phyloP scores from a whole-genome alignment of 2,888 invertebrate genomes.

The Hydraecia micacea region DNA sequence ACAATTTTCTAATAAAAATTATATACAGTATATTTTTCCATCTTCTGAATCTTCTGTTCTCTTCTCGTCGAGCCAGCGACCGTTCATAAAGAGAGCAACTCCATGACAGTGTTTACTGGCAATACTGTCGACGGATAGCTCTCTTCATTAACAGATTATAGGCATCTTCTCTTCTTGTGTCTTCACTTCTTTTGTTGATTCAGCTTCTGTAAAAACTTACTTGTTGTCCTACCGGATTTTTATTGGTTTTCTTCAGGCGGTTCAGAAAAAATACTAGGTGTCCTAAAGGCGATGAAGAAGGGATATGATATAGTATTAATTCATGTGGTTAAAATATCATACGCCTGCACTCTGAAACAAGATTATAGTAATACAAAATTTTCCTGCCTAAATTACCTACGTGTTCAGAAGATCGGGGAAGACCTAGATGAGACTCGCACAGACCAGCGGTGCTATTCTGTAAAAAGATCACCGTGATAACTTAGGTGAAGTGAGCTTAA shows the following conservation, averaged over 20 bases:
- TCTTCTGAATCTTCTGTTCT: constrained; percentile 28
- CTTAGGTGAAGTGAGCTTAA: too few species aligned
- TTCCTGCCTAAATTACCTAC: not conserved
- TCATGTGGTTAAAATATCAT: not conserved
- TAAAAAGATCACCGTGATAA: too few species aligned
- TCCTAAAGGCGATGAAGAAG: not conserved
- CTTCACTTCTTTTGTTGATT: constrained; percentile 6
- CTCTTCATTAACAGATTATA: constrained; percentile 97
- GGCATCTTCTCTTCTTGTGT: constrained; percentile 68
- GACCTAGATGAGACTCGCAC: too few species aligned
- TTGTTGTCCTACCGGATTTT: not conserved
- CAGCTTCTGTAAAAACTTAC: constrained; percentile 16
- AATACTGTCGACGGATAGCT: constrained; percentile 99
- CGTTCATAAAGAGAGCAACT: constrained; percentile 99
- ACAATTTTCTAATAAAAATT: too few species aligned
- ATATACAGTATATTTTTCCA: too few species aligned
- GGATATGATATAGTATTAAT: not conserved
- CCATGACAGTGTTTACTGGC: constrained; percentile 99
- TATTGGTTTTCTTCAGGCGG: not conserved
- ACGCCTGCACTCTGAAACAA: constrained; percentile 3
- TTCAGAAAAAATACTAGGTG: too few species aligned
- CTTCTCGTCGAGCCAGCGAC: constrained; percentile 90
- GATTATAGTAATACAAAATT: not conserved
- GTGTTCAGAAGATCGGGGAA: too few species aligned
- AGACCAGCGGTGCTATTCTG: too few species aligned